These are phyloP conservation scores for Netelia virgata DNA, from an alignment of 2,888 invertebrate genomes.

Conservation along the genomic window DNA sequence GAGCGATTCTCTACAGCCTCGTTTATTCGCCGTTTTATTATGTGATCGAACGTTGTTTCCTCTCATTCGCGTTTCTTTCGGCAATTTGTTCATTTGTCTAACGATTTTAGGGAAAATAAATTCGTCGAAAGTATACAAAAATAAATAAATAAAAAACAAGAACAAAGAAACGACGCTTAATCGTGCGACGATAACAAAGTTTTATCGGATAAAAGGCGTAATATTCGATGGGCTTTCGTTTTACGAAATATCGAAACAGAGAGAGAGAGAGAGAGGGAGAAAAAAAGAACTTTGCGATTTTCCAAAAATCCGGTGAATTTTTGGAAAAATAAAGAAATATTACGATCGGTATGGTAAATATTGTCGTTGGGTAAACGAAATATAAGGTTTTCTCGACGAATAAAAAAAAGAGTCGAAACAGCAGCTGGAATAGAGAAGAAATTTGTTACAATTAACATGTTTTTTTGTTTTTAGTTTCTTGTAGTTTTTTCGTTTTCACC, in stretches of 20 bases:
- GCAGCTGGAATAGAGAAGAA: slow-evolving; percentile 7
- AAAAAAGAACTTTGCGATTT: neutral
- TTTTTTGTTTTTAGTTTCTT: slow-evolving; percentile 18
- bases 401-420: neutral
- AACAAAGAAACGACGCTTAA: too few species aligned
- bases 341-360: neutral
- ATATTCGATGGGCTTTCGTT: too few species aligned
- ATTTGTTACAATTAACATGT: slow-evolving; percentile 54
- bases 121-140: neutral
- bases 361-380: neutral
- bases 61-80: neutral
- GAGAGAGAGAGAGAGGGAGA: too few species aligned
- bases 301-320: neutral
- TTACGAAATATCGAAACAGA: neutral
- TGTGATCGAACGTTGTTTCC: neutral
- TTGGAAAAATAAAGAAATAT: neutral
- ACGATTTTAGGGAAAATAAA: neutral
- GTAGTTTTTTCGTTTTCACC: neutral
- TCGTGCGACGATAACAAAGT: too few species aligned
- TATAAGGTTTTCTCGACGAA: neutral
- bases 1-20: neutral
- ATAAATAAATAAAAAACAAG: neutral
- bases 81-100: neutral
- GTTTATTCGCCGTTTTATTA: neutral
- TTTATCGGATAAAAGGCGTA: too few species aligned